Evolutionary conservation across 2,888 invertebrate genomes (phyloP).

Genomic region (Platerodrilus igneus): DNA sequence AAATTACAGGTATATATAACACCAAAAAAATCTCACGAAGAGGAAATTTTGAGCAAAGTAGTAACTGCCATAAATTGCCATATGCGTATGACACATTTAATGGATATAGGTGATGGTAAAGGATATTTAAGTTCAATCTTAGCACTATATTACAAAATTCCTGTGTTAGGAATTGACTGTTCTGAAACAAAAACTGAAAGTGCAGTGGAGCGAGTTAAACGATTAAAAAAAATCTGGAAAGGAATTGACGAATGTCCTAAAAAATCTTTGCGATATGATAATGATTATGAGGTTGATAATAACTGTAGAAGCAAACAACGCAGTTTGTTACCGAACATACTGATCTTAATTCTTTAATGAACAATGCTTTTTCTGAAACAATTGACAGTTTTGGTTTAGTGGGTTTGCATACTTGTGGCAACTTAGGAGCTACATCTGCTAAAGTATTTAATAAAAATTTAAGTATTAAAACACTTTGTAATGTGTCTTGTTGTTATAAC

Average conservation of each 20-base stretch:
- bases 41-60: conserved; percentile 60
- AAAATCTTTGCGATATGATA: conserved; percentile 21
- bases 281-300: conserved; percentile 1
- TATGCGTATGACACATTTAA: conserved; percentile 50
- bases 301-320: conserved; percentile 58
- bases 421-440: conserved; percentile 69
- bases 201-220: conserved; percentile 56
- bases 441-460: conserved; percentile 59
- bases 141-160: conserved; percentile 63
- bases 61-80: conserved; percentile 52
- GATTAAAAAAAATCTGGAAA: conserved; percentile 47
- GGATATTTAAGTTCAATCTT: conserved; percentile 78
- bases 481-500: conserved; percentile 90
- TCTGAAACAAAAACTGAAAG: conserved; percentile 62
- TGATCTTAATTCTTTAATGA: conserved; percentile 52
- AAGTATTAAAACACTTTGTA: conserved; percentile 60
- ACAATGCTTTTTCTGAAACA: conserved; percentile 49
- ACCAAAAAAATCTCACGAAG: conserved; percentile 78
- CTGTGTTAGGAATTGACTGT: conserved; percentile 79
- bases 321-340: conserved; percentile 58
- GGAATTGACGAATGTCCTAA: conserved; percentile 27
- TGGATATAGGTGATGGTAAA: conserved; percentile 88
- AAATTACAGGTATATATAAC: conserved; percentile 68
- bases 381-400: conserved; percentile 53
- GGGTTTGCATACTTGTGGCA: conserved; percentile 88